These are phyloP conservation scores for Corythoichthys intestinalis DNA, from an alignment of 2,113 vertebrate species.

Conservation along the genomic window DNA sequence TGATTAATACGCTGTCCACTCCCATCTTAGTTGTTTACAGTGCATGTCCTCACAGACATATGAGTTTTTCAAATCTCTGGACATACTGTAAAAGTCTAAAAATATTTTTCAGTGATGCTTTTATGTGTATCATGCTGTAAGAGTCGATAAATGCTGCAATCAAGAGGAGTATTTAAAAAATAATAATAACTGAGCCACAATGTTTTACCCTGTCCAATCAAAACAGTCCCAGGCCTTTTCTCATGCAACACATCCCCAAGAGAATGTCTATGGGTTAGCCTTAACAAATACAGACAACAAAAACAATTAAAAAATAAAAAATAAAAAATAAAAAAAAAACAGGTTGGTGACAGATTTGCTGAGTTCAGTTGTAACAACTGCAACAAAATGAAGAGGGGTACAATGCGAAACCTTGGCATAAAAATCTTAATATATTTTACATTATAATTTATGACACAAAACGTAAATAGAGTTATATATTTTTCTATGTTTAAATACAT, in stretches of 20 bases:
- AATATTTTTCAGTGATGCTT: constrained; percentile 40
- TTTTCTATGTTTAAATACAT: constrained; percentile 73
- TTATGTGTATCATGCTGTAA: constrained; percentile 68
- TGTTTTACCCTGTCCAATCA: constrained; percentile 64
- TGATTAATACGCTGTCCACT: constrained; percentile 14
- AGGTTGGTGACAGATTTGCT: constrained; percentile 38
- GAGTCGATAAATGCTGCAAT: constrained; percentile 56
- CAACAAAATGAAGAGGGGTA: constrained; percentile 62
- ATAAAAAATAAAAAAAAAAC: constrained; percentile 47
- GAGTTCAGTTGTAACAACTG: constrained; percentile 57
- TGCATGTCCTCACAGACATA: constrained; percentile 56
- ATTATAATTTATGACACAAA: constrained; percentile 74
- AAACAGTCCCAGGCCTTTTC: constrained; percentile 50
- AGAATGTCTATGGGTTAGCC: constrained; percentile 33
- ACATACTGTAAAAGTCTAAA: constrained; percentile 23
- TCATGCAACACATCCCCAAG: constrained; percentile 57
- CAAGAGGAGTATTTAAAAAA: constrained; percentile 18
- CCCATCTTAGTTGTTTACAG: constrained; percentile 47
- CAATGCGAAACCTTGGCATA: constrained; percentile 76
- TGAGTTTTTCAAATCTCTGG: constrained; percentile 33
- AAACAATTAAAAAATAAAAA: constrained; percentile 45
- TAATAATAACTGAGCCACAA: constrained; percentile 45
- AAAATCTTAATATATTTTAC: constrained; percentile 69
- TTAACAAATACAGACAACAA: constrained; percentile 13
- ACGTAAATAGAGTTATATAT: constrained; percentile 75